phyloP scores from a whole-genome alignment of 2,113 vertebrate species.

The Copsychus sechellarum region DNA sequence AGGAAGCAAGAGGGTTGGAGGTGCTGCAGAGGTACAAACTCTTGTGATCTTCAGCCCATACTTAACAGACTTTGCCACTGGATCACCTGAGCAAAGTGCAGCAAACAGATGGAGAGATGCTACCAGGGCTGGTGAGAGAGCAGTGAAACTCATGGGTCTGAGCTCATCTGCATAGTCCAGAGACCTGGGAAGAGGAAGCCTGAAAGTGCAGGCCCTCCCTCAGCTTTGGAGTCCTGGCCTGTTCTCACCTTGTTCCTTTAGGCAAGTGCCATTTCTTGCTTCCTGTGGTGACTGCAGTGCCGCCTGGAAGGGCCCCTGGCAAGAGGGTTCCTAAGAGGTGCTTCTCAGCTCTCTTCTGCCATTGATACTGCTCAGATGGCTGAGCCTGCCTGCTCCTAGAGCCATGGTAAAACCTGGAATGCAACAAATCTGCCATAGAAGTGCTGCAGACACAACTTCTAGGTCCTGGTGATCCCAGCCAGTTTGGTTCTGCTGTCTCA shows the following conservation, averaged over 20 bases:
- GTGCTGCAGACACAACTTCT: background rate
- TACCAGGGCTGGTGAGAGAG: background rate
- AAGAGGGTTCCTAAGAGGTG: background rate
- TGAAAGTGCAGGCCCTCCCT: constrained; percentile 10
- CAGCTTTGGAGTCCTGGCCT: background rate
- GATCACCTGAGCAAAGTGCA: constrained; percentile 2
- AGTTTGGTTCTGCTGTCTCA: background rate
- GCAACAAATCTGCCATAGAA: background rate
- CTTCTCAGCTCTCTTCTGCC: background rate
- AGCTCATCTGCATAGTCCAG: background rate
- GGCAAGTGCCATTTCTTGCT: background rate
- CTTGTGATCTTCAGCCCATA: constrained; percentile 15
- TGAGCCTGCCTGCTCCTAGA: background rate
- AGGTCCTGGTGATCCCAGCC: constrained; percentile 11
- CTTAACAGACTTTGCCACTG: constrained; percentile 18
- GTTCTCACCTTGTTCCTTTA: background rate
- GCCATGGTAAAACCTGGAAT: background rate
- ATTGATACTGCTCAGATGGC: background rate
- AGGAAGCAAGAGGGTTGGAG: constrained; percentile 18
- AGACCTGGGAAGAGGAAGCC: constrained; percentile 29
- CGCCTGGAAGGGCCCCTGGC: background rate
- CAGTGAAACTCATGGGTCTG: background rate
- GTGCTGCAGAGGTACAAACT: background rate
- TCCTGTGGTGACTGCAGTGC: background rate
- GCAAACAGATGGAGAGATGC: background rate